Percentiles rank a stretch among this genome's conserved stretches.
Evolutionary conservation across 2,113 vertebrate species (phyloP).

Genomic region (Jacana jacana): DNA sequence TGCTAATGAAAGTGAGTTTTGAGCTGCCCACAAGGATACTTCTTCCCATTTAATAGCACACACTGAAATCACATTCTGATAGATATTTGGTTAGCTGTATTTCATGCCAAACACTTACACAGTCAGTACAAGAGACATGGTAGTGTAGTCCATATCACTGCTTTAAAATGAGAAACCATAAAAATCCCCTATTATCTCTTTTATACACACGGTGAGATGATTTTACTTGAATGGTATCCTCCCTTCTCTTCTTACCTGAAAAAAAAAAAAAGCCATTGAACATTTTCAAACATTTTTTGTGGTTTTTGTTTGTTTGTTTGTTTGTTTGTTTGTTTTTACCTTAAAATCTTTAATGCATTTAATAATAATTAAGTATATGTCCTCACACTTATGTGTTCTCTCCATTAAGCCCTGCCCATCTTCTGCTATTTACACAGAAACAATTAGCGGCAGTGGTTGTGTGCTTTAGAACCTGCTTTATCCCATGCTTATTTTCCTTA

Average conservation of each 20-base stretch:
- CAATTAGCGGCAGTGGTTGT: not conserved
- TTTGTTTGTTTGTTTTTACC: not conserved
- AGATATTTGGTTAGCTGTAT: not conserved
- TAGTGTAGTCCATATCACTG: not conserved
- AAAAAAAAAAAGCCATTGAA: not conserved
- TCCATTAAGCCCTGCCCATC: not conserved
- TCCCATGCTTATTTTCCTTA: not conserved
- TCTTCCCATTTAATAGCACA: not conserved
- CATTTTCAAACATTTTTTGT: not conserved
- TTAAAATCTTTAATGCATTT: not conserved
- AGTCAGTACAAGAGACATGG: not conserved
- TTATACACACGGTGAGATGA: not conserved
- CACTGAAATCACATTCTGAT: not conserved
- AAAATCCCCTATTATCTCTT: not conserved
- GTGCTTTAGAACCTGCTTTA: not conserved
- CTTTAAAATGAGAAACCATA: not conserved
- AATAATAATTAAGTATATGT: not conserved
- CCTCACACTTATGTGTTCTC: not conserved
- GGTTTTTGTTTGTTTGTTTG: no score
- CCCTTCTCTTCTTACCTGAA: not conserved
- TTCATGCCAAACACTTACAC: not conserved
- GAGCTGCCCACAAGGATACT: not conserved
- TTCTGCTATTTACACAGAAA: not conserved
- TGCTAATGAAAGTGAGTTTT: not conserved
- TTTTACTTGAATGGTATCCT: not conserved